These are phyloP conservation scores for Zaprionus kolodkinae DNA, from an alignment of 1,140 invertebrate species.

Conservation along the genomic window DNA sequence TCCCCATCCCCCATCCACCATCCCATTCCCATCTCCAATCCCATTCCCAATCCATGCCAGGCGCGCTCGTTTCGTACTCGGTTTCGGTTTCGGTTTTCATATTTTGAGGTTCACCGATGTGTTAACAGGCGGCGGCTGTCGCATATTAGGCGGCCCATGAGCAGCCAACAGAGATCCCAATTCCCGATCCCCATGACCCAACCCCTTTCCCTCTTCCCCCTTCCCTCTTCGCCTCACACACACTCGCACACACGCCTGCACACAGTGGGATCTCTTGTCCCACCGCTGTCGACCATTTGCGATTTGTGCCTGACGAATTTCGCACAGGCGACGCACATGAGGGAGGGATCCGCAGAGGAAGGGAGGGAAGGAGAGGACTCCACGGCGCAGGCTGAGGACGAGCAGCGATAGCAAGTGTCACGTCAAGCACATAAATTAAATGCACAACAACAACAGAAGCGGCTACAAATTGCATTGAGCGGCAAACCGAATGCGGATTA, in stretches of 20 bases:
- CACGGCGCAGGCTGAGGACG: not conserved
- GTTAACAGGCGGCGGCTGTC: slow-evolving; percentile 79
- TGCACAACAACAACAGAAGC: slow-evolving; percentile 44
- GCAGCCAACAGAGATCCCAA: slow-evolving; percentile 8
- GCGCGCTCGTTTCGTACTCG: slow-evolving; percentile 69
- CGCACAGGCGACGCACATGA: slow-evolving; percentile 13
- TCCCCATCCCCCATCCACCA: not conserved
- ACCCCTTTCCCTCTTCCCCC: not conserved
- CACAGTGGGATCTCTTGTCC: not conserved
- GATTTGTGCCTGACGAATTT: slow-evolving; percentile 44
- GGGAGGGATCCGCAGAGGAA: not conserved
- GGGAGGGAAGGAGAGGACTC: not conserved
- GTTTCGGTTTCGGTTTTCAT: slow-evolving; percentile 79
- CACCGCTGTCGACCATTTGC: slow-evolving; percentile 10
- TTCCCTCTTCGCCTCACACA: not conserved
- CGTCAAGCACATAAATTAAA: slow-evolving; percentile 80
- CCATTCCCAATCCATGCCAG: slow-evolving; percentile 18
- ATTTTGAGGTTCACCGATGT: slow-evolving; percentile 80
- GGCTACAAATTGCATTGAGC: not conserved
- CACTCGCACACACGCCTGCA: not conserved
- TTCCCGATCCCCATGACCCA: slow-evolving; percentile 6
- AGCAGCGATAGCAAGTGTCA: slow-evolving; percentile 72
- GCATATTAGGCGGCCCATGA: slow-evolving; percentile 66
- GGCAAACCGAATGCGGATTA: slow-evolving; percentile 8
- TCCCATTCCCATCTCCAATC: not conserved